phyloP scores from a whole-genome alignment of 2,797 vertebrate genomes.

The Ciconia nigra region DNA sequence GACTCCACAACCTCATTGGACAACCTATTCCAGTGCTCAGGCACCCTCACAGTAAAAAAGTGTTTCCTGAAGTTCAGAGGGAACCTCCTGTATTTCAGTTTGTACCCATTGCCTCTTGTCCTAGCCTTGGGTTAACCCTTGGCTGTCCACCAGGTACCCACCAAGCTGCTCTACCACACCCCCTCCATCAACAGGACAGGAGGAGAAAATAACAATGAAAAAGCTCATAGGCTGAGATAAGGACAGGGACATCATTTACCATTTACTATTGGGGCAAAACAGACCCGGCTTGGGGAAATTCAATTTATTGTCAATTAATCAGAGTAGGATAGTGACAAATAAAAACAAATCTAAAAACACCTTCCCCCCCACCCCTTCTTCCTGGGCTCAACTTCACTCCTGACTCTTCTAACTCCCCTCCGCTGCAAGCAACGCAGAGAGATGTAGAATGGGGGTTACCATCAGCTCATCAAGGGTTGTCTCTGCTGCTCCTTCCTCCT shows the following conservation, averaged over 20 bases:
- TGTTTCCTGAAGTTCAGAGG: not conserved
- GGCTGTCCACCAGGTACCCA: not conserved
- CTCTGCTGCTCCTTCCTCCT: not conserved
- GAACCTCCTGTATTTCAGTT: not conserved
- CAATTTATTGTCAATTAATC: not conserved
- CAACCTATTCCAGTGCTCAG: not conserved
- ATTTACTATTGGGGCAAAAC: not conserved
- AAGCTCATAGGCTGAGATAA: not conserved
- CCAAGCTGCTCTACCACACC: not conserved
- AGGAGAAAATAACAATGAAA: not conserved
- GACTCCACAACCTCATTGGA: not conserved
- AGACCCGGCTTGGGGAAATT: not conserved
- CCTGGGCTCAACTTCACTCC: not conserved
- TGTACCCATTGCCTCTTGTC: not conserved
- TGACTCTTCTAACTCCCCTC: not conserved
- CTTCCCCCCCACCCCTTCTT: not conserved
- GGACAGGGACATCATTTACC: not conserved
- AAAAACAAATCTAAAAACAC: not conserved
- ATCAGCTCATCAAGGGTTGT: rapidly evolving
- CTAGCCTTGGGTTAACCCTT: not conserved
- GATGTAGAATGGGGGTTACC: rapidly evolving
- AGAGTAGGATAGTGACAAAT: not conserved
- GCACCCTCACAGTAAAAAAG: not conserved
- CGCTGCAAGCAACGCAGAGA: rapidly evolving
- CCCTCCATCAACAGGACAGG: not conserved